These are phyloP conservation scores for Platypus cylindrus DNA, from an alignment of 2,888 invertebrate genomes.

Conservation along the genomic window DNA sequence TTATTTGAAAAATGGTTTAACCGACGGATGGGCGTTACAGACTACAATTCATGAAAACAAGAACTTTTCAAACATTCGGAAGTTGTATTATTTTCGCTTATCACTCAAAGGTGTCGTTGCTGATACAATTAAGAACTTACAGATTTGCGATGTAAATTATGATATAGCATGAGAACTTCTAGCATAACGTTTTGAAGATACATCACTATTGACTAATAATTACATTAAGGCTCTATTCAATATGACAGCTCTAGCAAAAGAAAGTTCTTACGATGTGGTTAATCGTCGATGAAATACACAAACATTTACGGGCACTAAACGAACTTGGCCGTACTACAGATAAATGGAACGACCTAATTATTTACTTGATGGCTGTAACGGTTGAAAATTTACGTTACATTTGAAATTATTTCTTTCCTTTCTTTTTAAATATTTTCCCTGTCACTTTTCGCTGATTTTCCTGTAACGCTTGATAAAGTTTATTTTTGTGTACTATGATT, in stretches of 20 bases:
- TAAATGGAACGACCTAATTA: conserved; percentile 12
- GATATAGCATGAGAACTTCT: conserved; percentile 10
- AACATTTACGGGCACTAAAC: conserved; percentile 9
- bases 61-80: conserved; percentile 7
- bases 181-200: conserved; percentile 13
- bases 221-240: conserved; percentile 12
- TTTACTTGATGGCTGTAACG: conserved; percentile 7
- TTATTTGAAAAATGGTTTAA: too few relatives aligned
- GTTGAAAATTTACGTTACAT: too few relatives aligned
- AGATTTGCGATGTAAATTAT: conserved; percentile 11
- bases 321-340: conserved; percentile 6
- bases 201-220: conserved; percentile 7
- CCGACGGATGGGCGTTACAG: too few relatives aligned
- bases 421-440: too few relatives aligned
- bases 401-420: too few relatives aligned
- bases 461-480: too few relatives aligned
- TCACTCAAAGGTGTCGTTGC: conserved; percentile 9
- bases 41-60: conserved; percentile 5
- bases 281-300: conserved; percentile 6
- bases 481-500: too few relatives aligned
- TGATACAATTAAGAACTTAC: conserved; percentile 5
- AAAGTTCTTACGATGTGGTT: conserved; percentile 8
- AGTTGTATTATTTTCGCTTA: conserved; percentile 10
- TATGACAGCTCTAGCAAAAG: conserved; percentile 8
- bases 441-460: too few relatives aligned